These are phyloP conservation scores for Ophioninae sp. DNA, from an alignment of 2,888 invertebrate species.

Conservation along the genomic window DNA sequence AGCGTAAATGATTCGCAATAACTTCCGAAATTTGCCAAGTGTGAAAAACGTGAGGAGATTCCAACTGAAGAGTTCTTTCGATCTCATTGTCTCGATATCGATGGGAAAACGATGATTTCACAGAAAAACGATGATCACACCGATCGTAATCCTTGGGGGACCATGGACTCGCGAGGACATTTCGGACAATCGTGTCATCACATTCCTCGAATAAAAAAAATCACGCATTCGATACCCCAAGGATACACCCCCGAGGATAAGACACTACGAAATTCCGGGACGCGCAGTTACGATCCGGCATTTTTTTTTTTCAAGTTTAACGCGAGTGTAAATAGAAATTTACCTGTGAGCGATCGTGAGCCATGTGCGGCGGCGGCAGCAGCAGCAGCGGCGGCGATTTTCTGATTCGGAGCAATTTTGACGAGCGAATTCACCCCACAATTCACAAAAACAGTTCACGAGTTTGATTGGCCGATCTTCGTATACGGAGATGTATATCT, in stretches of 20 bases:
- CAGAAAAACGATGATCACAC: background rate
- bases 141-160: no score
- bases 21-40: background rate
- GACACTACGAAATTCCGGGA: background rate
- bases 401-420: slow-evolving; percentile 74
- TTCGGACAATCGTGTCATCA: no score
- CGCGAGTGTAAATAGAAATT: background rate
- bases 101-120: background rate
- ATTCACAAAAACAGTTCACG: slow-evolving; percentile 52
- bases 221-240: no score
- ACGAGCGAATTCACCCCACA: slow-evolving; percentile 55
- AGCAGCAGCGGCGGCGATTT: slow-evolving; percentile 64
- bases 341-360: slow-evolving; percentile 72
- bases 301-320: background rate
- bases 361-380: slow-evolving; percentile 65
- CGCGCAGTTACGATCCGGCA: background rate
- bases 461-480: background rate
- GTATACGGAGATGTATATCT: background rate
- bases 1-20: no score
- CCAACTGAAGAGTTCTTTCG: background rate
- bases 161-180: no score
- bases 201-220: no score
- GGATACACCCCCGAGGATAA: no score
- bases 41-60: background rate
- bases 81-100: background rate